These are phyloP conservation scores for Sarotherodon lohbergeri DNA, from an alignment of 2,113 vertebrate genomes.

Conservation along the genomic window DNA sequence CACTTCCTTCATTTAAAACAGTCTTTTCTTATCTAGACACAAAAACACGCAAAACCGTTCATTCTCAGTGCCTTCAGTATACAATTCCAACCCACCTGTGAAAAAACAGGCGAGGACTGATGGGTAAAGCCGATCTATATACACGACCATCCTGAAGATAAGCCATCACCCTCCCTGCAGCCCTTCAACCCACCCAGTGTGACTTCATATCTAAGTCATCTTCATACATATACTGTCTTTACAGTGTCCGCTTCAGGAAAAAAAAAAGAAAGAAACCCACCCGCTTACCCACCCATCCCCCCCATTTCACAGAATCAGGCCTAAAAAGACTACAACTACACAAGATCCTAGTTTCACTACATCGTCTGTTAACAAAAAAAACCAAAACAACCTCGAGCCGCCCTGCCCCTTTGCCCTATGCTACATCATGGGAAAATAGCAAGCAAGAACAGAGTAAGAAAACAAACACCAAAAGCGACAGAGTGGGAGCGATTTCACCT, in stretches of 20 bases:
- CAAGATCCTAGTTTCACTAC: constrained; percentile 48
- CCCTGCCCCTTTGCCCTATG: constrained; percentile 47
- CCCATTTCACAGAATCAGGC: constrained; percentile 47
- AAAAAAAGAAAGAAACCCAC: background rate
- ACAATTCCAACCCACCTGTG: constrained; percentile 37
- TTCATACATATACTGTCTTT: constrained; percentile 61
- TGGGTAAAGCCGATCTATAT: constrained; percentile 57
- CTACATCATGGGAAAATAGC: constrained; percentile 52
- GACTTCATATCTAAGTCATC: constrained; percentile 7
- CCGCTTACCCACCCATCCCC: background rate
- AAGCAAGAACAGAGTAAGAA: constrained; percentile 38
- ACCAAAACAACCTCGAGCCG: background rate
- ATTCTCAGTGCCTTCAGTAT: constrained; percentile 31
- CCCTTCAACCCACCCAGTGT: background rate
- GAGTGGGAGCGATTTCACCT: constrained; percentile 26
- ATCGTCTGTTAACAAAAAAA: constrained; percentile 21
- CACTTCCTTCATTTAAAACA: constrained; percentile 47
- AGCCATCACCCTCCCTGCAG: background rate
- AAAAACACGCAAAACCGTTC: constrained; percentile 29
- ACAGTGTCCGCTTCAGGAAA: constrained; percentile 37
- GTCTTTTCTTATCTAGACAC: constrained; percentile 36
- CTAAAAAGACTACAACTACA: constrained; percentile 53
- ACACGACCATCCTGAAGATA: constrained; percentile 48
- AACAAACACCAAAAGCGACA: constrained; percentile 49
- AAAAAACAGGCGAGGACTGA: constrained; percentile 50